Percentiles rank a stretch among this genome's conserved stretches.
These are phyloP conservation scores for Diloba caeruleocephala DNA, from an alignment of 2,888 invertebrate genomes.

Conservation along the genomic window DNA sequence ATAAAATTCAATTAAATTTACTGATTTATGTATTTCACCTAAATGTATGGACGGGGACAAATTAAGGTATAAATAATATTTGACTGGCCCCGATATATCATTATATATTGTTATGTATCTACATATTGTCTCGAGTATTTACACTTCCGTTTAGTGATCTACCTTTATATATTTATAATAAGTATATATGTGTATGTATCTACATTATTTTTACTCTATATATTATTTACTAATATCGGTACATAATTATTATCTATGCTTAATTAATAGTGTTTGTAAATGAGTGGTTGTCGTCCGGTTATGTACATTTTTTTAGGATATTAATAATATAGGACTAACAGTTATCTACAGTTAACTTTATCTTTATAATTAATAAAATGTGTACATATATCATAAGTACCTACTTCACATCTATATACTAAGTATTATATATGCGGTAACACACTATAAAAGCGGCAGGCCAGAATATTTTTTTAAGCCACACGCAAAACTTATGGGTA, in stretches of 20 bases:
- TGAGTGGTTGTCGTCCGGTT: too few species aligned
- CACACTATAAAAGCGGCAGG: neutral
- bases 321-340: neutral
- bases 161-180: neutral
- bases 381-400: constrained; percentile 20
- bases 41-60: too few species aligned
- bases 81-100: too few species aligned
- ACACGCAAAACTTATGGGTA: too few species aligned
- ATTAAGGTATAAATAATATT: too few species aligned
- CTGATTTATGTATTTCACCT: too few species aligned
- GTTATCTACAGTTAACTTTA: neutral
- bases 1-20: too few species aligned
- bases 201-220: constrained; percentile 6
- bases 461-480: neutral
- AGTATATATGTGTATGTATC: neutral
- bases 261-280: too few species aligned
- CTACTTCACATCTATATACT: constrained; percentile 1
- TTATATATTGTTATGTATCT: too few species aligned
- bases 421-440: constrained; percentile 1
- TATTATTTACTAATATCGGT: constrained; percentile 16
- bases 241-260: neutral
- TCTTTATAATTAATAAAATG: neutral
- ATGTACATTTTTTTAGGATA: neutral
- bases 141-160: too few species aligned
- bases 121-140: too few species aligned